Conservation (phyloP, 2,888 invertebrate species). For the Cenopis cana region DNA sequence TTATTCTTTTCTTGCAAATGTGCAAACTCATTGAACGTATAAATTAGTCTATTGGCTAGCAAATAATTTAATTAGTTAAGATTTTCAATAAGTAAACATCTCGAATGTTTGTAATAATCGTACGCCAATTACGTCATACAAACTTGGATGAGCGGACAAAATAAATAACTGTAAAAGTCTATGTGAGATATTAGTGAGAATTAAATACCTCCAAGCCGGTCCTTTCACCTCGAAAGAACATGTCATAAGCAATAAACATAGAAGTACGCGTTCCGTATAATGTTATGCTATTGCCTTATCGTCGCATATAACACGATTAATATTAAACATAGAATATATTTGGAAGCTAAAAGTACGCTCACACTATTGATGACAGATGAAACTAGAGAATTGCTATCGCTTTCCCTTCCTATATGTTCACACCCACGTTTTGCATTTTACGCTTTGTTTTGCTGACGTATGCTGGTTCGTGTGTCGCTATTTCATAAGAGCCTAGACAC, state of each 20-base stretch:
- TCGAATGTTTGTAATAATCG: slow-evolving; percentile 27
- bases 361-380: slow-evolving; percentile 29
- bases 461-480: too few species aligned
- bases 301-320: slow-evolving; percentile 42
- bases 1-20: slow-evolving; percentile 28
- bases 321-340: slow-evolving; percentile 41
- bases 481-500: too few species aligned
- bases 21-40: slow-evolving; percentile 21
- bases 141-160: slow-evolving; percentile 19
- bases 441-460: too few species aligned
- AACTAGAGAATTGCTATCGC: background rate
- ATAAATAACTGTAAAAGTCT: slow-evolving; percentile 26
- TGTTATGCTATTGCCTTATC: slow-evolving; percentile 42
- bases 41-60: slow-evolving; percentile 31
- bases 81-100: slow-evolving; percentile 30
- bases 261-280: slow-evolving; percentile 38
- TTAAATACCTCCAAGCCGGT: slow-evolving; percentile 38
- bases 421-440: background rate
- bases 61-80: slow-evolving; percentile 35
- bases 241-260: slow-evolving; percentile 42
- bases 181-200: slow-evolving; percentile 39
- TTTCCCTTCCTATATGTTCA: background rate
- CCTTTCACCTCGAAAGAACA: slow-evolving; percentile 37
- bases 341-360: slow-evolving; percentile 23
- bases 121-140: slow-evolving; percentile 30